Evolutionary conservation across 2,888 invertebrate species (phyloP).

Genomic region (Spicauda simplicius): DNA sequence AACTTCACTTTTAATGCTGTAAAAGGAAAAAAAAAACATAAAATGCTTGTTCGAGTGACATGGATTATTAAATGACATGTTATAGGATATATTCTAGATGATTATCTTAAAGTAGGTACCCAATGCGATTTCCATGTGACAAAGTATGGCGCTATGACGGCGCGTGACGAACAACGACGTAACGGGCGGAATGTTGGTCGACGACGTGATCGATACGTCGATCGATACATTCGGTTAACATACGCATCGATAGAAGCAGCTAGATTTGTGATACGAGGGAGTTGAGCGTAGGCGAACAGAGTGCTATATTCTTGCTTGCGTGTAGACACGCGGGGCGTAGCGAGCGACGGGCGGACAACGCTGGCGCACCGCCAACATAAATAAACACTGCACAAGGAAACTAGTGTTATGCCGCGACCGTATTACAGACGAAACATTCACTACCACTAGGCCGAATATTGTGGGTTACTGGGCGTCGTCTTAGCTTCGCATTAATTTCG

Average conservation of each 20-base stretch:
- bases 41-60: neutral
- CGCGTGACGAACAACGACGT: constrained; percentile 73
- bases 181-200: constrained; percentile 51
- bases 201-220: constrained; percentile 68
- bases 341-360: constrained; percentile 76
- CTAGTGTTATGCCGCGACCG: constrained; percentile 84
- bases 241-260: constrained; percentile 55
- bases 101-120: too few species aligned
- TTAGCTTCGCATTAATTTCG: constrained; percentile 48
- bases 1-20: constrained; percentile 98
- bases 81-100: too few species aligned
- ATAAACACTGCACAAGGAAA: constrained; percentile 85
- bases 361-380: constrained; percentile 79
- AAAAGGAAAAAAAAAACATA: constrained; percentile 60
- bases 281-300: constrained; percentile 66
- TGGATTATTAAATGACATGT: too few species aligned
- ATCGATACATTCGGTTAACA: constrained; percentile 61
- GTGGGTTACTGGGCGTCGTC: constrained; percentile 81
- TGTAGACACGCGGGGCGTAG: constrained; percentile 62
- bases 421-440: constrained; percentile 83
- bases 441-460: constrained; percentile 81
- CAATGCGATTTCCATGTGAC: constrained; percentile 43
- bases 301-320: constrained; percentile 69
- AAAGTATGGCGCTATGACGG: constrained; percentile 62
- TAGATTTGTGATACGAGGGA: constrained; percentile 38